Base-by-base conservation (phyloP, 92 coral and sea anemone species). In the Isaurus tuberculatus region DNA sequence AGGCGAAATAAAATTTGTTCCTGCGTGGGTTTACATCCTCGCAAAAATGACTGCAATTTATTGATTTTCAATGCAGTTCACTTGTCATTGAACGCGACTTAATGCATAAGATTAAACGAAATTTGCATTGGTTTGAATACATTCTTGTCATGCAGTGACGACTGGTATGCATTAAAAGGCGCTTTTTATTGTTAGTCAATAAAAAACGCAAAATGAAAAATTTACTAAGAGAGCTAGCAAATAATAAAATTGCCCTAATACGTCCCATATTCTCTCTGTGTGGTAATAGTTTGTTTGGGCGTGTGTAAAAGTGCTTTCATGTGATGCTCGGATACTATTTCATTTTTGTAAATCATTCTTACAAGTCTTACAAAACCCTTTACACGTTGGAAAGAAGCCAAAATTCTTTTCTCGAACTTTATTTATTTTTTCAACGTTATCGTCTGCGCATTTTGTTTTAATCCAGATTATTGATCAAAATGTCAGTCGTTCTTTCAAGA, bases 41-140 rank as follows among this genome's bases (percentile, higher is more conserved):
- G 51, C 11, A 27, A 22, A 3, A 30, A 5, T 9, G 28, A 6
- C 80, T 20, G 80, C 6, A 48, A 48, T 42, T 46, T 74, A 19
- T 74, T 17, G 20, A 32, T n/a, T 22, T 77, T 57, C 42, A 33
- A 49, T 55, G 17, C 14, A 6, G 29, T 4, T 51, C 32, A 51
- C 16, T 22, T 57, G 81, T 75, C 82, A 77, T 77, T 75, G 53
- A 58, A 2, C 31, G 33, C 7, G 34, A 11, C 22, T 32, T 57
- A 28, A 5, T 10, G 82, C 53, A 77, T 58, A 77, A 29, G 63
- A 74, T 74, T 53, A 74, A 31, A 29, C 19, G 1, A 30, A 57
- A 33, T 77, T 77, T 77, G 30, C 82, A 77, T 77, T 77, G 15
- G 13, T 25, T 75, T 53, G 23, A 77, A 58, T 77, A 36, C 51